phyloP scores from a whole-genome alignment of 2,888 invertebrate genomes.

The Dascillus cervinus region DNA sequence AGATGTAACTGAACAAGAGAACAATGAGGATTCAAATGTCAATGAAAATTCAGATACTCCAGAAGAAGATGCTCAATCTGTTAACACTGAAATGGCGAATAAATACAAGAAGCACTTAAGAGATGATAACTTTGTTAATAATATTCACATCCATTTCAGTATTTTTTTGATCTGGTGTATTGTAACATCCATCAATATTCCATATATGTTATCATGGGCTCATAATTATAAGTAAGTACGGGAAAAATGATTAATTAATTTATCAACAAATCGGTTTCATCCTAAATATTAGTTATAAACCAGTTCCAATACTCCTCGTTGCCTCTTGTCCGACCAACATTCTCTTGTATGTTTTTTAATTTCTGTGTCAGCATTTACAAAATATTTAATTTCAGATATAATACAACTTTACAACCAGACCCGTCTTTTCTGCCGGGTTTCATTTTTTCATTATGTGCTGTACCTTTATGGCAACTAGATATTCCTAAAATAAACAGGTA shows the following conservation, averaged over 20 bases:
- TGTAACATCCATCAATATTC: slow-evolving; percentile 60
- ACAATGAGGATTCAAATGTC: background rate
- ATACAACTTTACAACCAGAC: slow-evolving; percentile 51
- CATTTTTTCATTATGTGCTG: slow-evolving; percentile 51
- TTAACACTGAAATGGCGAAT: too few relatives aligned
- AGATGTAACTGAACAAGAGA: background rate
- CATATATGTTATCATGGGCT: slow-evolving; percentile 71
- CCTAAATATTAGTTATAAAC: too few relatives aligned
- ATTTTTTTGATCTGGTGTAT: slow-evolving; percentile 61
- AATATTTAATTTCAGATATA: slow-evolving; percentile 40
- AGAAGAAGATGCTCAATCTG: too few relatives aligned
- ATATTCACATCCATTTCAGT: slow-evolving; percentile 66
- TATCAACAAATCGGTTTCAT: too few relatives aligned
- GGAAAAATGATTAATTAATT: background rate
- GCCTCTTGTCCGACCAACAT: too few relatives aligned
- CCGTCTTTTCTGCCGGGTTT: slow-evolving; percentile 54
- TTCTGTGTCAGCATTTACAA: too few relatives aligned
- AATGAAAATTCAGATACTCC: too few relatives aligned
- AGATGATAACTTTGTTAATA: slow-evolving; percentile 21
- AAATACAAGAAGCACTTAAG: too few relatives aligned
- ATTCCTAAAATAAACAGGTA: slow-evolving; percentile 54
- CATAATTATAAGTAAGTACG: slow-evolving; percentile 64
- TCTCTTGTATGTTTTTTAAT: too few relatives aligned
- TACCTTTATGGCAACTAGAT: slow-evolving; percentile 59
- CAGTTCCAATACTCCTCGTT: too few relatives aligned